These are phyloP conservation scores for Columba livia DNA, from an alignment of 2,113 vertebrate species.

Conservation along the genomic window DNA sequence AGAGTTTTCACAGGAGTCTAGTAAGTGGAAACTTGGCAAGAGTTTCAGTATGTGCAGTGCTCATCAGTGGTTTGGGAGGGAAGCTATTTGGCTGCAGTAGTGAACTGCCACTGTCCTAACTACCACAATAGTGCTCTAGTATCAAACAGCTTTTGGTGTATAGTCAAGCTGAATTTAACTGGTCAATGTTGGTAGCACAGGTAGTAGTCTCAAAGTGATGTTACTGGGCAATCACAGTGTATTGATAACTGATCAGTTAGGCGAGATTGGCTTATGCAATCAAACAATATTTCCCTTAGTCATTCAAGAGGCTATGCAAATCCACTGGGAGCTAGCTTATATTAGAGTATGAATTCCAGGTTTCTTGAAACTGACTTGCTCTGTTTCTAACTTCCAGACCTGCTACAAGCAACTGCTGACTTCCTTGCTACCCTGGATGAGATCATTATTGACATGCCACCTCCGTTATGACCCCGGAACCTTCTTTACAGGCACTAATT, in stretches of 20 bases:
- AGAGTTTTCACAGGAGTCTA: constrained; percentile 43
- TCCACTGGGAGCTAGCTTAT: background rate
- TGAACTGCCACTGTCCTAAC: background rate
- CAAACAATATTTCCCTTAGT: background rate
- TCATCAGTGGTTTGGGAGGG: background rate
- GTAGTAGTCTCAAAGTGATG: background rate
- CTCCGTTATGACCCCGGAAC: constrained; percentile 49
- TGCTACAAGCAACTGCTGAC: constrained; percentile 60
- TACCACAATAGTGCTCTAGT: background rate
- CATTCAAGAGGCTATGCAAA: background rate
- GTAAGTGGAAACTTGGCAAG: constrained; percentile 48
- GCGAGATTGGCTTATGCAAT: background rate
- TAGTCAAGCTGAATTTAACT: background rate
- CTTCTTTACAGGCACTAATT: background rate
- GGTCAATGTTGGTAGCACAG: background rate
- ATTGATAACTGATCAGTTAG: background rate
- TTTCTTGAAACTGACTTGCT: background rate
- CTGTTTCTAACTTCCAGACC: constrained; percentile 53
- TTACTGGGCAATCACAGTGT: background rate
- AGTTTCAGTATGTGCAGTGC: background rate
- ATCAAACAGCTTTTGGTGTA: background rate
- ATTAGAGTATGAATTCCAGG: background rate
- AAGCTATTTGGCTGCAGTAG: background rate
- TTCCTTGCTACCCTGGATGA: constrained; percentile 73
- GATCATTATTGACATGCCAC: constrained; percentile 70